These are phyloP conservation scores for Seladonia tumulorum DNA, from an alignment of 2,888 invertebrate genomes.

Conservation along the genomic window DNA sequence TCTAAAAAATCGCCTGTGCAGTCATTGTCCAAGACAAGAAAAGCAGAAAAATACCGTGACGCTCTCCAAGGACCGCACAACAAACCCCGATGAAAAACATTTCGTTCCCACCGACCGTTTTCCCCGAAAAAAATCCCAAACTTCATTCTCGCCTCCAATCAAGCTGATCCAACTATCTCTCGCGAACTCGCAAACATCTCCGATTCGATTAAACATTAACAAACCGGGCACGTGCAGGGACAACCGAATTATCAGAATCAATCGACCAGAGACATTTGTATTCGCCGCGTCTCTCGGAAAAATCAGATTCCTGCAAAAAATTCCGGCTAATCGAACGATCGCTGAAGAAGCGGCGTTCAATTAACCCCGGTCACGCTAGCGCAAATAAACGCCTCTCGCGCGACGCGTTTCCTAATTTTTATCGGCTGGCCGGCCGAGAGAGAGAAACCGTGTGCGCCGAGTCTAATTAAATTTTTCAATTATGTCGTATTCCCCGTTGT, in stretches of 20 bases:
- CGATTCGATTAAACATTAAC: neutral
- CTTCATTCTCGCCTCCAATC: neutral
- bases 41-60: neutral
- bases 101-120: neutral
- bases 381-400: neutral
- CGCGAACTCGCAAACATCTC: neutral
- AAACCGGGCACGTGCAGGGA: neutral
- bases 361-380: neutral
- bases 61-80: neutral
- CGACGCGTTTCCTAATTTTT: neutral
- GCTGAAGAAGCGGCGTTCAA: neutral
- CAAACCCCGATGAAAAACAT: neutral
- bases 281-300: neutral
- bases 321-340: neutral
- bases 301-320: neutral
- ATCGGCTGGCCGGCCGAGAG: neutral
- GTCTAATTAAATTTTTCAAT: conserved; percentile 15
- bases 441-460: neutral
- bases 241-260: neutral
- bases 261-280: neutral
- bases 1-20: no score
- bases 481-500: neutral
- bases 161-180: neutral
- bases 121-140: neutral
- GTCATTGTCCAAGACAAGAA: neutral